Evolutionary conservation across 1,140 invertebrate species (phyloP).

Genomic region (Drosophila albomicans): DNA sequence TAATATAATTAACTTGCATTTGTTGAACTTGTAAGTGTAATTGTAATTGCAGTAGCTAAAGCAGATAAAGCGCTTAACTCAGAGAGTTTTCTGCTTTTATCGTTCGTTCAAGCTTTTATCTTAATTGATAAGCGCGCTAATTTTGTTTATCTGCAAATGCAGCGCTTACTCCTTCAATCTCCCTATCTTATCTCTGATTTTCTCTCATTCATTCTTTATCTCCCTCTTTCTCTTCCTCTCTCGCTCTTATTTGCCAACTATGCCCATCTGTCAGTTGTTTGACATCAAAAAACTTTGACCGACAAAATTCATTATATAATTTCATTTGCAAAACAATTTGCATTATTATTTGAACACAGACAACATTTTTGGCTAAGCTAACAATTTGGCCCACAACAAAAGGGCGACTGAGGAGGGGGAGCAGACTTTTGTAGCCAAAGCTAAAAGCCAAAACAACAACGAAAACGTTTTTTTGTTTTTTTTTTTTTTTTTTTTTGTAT

Average conservation of each 20-base stretch:
- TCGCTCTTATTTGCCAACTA: slow-evolving; percentile 3
- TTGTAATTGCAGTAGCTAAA: neutral
- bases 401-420: neutral
- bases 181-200: neutral
- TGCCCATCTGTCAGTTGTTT: slow-evolving; percentile 49
- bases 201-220: neutral
- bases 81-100: slow-evolving; percentile 27
- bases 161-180: neutral
- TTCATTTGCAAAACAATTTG: slow-evolving; percentile 71
- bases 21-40: slow-evolving; percentile 1
- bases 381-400: slow-evolving; percentile 38
- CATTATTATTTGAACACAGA: slow-evolving; percentile 71
- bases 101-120: slow-evolving; percentile 29
- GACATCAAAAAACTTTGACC: slow-evolving; percentile 42
- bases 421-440: slow-evolving; percentile 8
- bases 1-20: slow-evolving; percentile 15
- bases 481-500: slow-evolving; percentile 6
- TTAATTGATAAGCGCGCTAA: slow-evolving; percentile 36
- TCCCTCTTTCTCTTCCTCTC: neutral
- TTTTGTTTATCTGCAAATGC: neutral
- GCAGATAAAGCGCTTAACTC: slow-evolving; percentile 13
- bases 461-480: slow-evolving; percentile 32
- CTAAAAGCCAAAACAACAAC: slow-evolving; percentile 33
- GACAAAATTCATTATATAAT: slow-evolving; percentile 55
- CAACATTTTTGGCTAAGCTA: slow-evolving; percentile 46